Conservation (phyloP, 2,797 vertebrate species). For the Orestias chungarensis region DNA sequence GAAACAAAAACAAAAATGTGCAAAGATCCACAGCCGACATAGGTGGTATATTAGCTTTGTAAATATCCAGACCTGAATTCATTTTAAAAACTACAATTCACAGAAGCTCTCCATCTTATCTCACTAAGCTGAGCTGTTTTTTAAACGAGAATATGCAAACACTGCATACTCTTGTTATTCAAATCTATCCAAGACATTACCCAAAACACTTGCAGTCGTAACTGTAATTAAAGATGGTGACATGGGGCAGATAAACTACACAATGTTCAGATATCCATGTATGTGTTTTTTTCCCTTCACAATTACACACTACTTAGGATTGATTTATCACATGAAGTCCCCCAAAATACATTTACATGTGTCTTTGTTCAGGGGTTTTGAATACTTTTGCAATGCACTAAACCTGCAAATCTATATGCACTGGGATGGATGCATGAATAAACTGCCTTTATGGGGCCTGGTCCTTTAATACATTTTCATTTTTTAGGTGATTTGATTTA, state of each 20-base stretch:
- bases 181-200: not conserved
- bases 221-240: not conserved
- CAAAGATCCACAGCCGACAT: too few species aligned
- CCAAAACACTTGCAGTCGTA: not conserved
- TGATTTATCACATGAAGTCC: not conserved
- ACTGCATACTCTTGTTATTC: not conserved
- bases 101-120: not conserved
- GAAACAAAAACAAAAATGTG: too few species aligned
- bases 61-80: not conserved
- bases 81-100: not conserved
- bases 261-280: not conserved
- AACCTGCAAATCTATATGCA: conserved; percentile 28
- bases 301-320: not conserved
- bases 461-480: conserved; percentile 56
- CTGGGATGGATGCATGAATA: conserved; percentile 36
- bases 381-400: conserved; percentile 1
- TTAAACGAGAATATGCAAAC: not conserved
- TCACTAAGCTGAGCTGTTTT: not conserved
- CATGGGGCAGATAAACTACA: not conserved
- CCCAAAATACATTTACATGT: too few species aligned
- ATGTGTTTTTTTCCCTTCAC: not conserved
- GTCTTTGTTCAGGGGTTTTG: not conserved
- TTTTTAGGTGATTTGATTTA: conserved; percentile 76
- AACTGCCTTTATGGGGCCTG: conserved; percentile 59
- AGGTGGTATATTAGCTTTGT: not conserved